These are phyloP conservation scores for Tenthredo amoena DNA, from an alignment of 2,888 invertebrate genomes.

Conservation along the genomic window DNA sequence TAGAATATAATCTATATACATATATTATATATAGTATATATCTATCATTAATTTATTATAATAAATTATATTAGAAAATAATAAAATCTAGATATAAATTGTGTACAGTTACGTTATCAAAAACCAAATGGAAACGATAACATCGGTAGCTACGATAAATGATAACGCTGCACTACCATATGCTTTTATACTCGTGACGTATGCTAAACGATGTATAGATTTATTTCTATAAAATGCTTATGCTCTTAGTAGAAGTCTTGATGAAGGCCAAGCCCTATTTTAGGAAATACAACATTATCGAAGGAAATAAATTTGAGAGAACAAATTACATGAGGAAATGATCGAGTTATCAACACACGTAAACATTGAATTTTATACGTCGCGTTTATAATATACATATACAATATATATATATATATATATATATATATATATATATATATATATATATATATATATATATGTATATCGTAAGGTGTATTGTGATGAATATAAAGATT, in stretches of 20 bases:
- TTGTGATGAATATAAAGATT: constrained; percentile 4
- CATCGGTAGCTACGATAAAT: background rate
- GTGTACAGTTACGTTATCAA: constrained; percentile 47
- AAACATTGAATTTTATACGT: constrained; percentile 4
- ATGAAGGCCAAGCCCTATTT: background rate
- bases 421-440: background rate
- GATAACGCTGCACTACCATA: constrained; percentile 1
- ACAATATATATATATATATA: background rate
- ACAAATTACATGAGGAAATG: background rate
- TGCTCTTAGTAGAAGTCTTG: background rate
- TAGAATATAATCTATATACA: constrained; percentile 29
- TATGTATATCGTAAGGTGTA: constrained; percentile 5
- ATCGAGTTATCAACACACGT: background rate
- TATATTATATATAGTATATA: constrained; percentile 12
- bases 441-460: background rate
- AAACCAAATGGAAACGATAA: constrained; percentile 15
- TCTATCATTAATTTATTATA: constrained; percentile 45
- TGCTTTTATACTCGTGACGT: constrained; percentile 34
- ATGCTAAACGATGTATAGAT: background rate
- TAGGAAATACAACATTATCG: background rate
- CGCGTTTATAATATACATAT: constrained; percentile 1
- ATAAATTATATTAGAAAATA: constrained; percentile 46
- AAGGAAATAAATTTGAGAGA: background rate
- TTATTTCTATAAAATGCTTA: background rate
- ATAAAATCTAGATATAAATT: constrained; percentile 35